phyloP scores from a whole-genome alignment of 2,888 invertebrate species.

The Tipula vernalis region DNA sequence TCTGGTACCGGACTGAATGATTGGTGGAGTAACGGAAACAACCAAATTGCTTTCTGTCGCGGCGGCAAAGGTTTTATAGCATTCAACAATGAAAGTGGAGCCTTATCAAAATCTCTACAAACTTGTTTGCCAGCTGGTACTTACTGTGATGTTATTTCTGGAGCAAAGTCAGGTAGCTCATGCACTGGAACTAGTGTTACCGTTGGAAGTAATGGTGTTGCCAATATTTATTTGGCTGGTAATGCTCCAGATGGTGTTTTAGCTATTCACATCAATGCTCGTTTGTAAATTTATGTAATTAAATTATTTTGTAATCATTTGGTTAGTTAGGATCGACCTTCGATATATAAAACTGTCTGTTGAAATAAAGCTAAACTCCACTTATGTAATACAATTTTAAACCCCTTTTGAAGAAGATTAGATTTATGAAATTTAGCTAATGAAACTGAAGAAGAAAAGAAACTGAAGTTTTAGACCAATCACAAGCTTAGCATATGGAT shows the following conservation, averaged over 20 bases:
- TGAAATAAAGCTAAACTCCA: no score
- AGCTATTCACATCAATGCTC: constrained; percentile 13
- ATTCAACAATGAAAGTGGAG: constrained; percentile 51
- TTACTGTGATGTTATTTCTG: constrained; percentile 59
- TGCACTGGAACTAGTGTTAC: constrained; percentile 39
- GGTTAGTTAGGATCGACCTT: no score
- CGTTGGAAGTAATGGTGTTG: constrained; percentile 12
- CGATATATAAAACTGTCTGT: no score
- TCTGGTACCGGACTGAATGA: constrained; percentile 39
- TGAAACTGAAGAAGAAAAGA: no score
- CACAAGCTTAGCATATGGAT: no score
- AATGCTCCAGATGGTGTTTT: constrained; percentile 12
- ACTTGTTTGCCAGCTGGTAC: constrained; percentile 45
- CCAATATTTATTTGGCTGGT: not conserved
- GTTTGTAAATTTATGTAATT: not conserved
- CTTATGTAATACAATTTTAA: no score
- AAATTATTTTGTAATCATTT: not conserved
- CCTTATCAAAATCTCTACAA: constrained; percentile 38
- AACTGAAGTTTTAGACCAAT: no score
- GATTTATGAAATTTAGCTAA: no score
- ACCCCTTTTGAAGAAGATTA: no score
- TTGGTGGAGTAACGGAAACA: constrained; percentile 65
- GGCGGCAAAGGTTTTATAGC: constrained; percentile 58
- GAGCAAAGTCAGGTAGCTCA: constrained; percentile 28
- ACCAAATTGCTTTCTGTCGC: constrained; percentile 68